Evolutionary conservation across 2,888 invertebrate species (phyloP).

Genomic region (Mesodorylaimus sp.): DNA sequence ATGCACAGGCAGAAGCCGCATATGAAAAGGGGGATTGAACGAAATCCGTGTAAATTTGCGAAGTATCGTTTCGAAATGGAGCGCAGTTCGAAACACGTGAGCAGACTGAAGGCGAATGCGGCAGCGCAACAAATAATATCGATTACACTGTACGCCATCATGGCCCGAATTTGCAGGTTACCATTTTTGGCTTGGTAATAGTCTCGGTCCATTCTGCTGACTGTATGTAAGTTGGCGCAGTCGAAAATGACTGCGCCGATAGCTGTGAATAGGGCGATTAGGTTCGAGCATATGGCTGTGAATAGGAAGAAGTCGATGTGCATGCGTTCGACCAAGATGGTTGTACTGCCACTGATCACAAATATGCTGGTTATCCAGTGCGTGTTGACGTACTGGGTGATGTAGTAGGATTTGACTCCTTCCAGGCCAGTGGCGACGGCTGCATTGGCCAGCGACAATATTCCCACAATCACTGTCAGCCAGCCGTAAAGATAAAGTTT

Average conservation of each 20-base stretch:
- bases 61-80: no score
- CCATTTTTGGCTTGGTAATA: background rate
- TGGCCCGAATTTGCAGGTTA: background rate
- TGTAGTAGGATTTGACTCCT: constrained; percentile 4
- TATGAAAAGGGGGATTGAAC: background rate
- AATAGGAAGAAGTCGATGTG: background rate
- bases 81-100: no score
- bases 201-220: background rate
- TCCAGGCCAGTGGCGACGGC: background rate
- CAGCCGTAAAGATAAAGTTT: no score
- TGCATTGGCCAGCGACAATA: background rate
- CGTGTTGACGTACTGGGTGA: constrained; percentile 9
- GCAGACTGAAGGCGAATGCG: background rate
- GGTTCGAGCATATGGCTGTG: background rate
- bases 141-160: constrained; percentile 1
- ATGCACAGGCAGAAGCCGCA: background rate
- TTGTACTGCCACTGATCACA: constrained; percentile 5
- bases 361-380: constrained; percentile 11
- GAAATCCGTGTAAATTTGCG: background rate
- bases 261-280: background rate
- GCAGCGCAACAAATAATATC: constrained; percentile 1
- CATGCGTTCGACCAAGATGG: background rate
- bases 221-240: background rate
- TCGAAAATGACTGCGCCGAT: constrained; percentile 1
- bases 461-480: no score